phyloP scores from a whole-genome alignment of 2,113 vertebrate species.

The Dipodomys stephensi region DNA sequence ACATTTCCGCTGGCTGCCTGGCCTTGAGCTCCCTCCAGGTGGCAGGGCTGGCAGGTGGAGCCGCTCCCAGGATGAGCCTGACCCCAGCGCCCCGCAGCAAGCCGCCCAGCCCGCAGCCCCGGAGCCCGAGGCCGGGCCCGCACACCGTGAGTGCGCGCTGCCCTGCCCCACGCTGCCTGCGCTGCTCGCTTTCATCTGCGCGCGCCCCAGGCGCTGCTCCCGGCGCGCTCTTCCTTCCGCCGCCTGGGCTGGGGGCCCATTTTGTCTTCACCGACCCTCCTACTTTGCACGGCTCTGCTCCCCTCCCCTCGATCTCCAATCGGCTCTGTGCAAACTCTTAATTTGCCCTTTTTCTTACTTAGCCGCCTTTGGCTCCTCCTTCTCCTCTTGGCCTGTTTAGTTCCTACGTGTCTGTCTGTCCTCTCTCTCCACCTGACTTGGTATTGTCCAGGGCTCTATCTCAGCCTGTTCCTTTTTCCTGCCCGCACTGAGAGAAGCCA shows the following conservation, averaged over 20 bases:
- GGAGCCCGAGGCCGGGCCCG: background rate
- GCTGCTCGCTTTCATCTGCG: no score
- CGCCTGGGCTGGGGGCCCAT: no score
- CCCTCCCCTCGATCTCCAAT: no score
- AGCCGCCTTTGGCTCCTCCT: no score
- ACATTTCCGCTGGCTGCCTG: slow-evolving; percentile 18
- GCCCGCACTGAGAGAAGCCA: background rate
- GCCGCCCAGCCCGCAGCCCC: background rate
- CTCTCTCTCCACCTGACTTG: background rate
- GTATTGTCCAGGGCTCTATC: background rate
- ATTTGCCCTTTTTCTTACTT: background rate
- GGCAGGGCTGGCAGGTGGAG: background rate
- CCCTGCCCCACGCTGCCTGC: background rate
- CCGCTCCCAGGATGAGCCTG: slow-evolving; percentile 21
- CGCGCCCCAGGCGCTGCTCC: no score
- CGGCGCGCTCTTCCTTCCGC: no score
- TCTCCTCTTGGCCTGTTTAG: background rate
- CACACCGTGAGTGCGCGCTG: slow-evolving; percentile 41
- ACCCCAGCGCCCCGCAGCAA: background rate
- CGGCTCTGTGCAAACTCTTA: background rate
- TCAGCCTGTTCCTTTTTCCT: no score
- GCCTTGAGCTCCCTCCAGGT: background rate
- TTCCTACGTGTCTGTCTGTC: background rate
- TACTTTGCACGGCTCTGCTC: no score
- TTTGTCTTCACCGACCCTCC: no score